Evolutionary conservation across 1,140 invertebrate genomes (phyloP), one percentile per base, ranked within the genome.

Genomic region (Achatina immaculata): DNA sequence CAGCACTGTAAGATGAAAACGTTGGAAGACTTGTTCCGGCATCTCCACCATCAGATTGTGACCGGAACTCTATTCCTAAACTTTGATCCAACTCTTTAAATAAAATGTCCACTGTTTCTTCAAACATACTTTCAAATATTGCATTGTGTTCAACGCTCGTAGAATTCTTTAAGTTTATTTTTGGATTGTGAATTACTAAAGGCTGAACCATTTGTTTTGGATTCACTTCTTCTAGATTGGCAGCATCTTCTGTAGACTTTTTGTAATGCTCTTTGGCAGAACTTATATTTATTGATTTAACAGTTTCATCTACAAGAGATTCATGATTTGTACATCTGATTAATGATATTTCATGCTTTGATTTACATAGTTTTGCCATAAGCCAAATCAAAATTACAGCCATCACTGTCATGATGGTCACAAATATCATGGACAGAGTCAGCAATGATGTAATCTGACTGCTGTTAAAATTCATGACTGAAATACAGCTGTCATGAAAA

Each of bases 11-110:
- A 21, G 72, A 48, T 7, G 40, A 34, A 48, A 43, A 51, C n/a
- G 72, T 34, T 34, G n/a, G 45, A 6, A 16, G n/a, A 69, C 11
- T 40, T 28, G 42, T 74, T 74, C 42, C 45, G 51, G 4, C 6
- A 51, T 43, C 42, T 28, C 31, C 45, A 19, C 45, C 28, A 16
- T 48, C 42, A 43, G 42, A 43, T 48, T 24, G 72, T 11, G 24
- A 62, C 6, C 21, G 36, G 4, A 74, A 19, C 42, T 51, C 72
- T 4, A 51, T 36, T 34, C 3, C n/a, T 36, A 74, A 51, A 74
- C 11, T 42, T 1, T 42, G 45, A 74, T 74, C 72, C 31, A 74
- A 36, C 42, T 74, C 34, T 51, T 74, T 74, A 3, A 74, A 51
- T 48, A 74, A 74, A 36, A 19, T 14, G 19, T 51, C 4, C 42